These are phyloP conservation scores for Grammomys dolichurus DNA, from an alignment of 2,113 vertebrate species.

Conservation along the genomic window DNA sequence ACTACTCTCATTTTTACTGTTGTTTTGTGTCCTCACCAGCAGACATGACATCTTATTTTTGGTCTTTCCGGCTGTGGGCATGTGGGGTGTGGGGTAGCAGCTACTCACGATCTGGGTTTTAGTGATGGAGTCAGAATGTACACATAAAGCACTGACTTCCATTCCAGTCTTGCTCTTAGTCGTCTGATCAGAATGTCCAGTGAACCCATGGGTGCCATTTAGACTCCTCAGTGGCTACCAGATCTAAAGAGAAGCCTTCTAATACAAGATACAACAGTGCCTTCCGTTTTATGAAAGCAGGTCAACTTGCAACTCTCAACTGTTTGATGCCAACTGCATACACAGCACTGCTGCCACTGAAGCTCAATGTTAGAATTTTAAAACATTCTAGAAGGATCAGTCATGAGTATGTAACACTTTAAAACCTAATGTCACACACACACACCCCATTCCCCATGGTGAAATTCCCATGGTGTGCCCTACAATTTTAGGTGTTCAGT, in stretches of 20 bases:
- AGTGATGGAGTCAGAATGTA: background rate
- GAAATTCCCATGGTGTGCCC: constrained; percentile 1
- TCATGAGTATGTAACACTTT: constrained; percentile 8
- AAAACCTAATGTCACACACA: background rate
- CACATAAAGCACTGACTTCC: background rate
- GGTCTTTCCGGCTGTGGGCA: background rate
- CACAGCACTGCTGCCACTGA: background rate
- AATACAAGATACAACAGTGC: background rate
- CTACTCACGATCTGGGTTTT: background rate
- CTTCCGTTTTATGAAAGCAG: constrained; percentile 2
- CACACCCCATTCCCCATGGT: too few species aligned
- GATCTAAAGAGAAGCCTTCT: background rate
- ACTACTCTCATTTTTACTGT: constrained; percentile 2
- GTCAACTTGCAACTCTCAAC: background rate
- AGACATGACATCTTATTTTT: constrained; percentile 44
- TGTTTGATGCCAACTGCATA: background rate
- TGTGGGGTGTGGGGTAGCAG: background rate
- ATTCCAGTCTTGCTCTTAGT: background rate
- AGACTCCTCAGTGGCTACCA: background rate
- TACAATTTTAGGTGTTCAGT: constrained; percentile 37
- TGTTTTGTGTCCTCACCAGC: constrained; percentile 38
- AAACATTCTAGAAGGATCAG: constrained; percentile 64
- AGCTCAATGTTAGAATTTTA: background rate
- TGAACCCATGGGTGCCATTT: background rate
- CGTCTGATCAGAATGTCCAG: background rate